Percentiles rank a stretch among this genome's conserved stretches.
Conservation (phyloP, 2,113 vertebrate genomes). For the Anguilla rostrata region DNA sequence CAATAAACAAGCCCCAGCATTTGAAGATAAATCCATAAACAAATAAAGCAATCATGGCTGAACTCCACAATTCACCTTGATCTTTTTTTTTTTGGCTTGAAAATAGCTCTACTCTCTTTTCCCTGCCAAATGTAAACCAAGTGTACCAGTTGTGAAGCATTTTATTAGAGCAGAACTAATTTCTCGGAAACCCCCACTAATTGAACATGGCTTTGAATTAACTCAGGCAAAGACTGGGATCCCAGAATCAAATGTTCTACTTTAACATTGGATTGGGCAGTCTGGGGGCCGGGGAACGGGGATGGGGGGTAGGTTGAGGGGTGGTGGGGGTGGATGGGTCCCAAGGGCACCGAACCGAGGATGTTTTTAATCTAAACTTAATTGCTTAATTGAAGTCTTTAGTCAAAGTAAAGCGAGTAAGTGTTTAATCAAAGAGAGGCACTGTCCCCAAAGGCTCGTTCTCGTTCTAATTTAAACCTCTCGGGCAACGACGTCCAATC, state of each 20-base stretch:
- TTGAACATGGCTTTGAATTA: neutral
- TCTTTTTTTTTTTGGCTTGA: neutral
- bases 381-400: conserved; percentile 42
- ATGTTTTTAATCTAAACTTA: conserved; percentile 29
- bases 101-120: neutral
- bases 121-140: neutral
- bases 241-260: neutral
- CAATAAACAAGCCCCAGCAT: neutral
- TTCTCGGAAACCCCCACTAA: neutral
- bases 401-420: conserved; percentile 31
- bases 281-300: neutral
- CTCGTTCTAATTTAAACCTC: conserved; percentile 20
- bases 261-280: conserved; percentile 6
- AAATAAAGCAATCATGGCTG: neutral
- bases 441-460: conserved; percentile 25
- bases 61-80: conserved; percentile 8
- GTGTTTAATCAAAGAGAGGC: conserved; percentile 34
- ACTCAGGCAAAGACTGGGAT: neutral
- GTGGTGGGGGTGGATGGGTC: neutral
- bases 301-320: no score
- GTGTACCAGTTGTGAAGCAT: neutral
- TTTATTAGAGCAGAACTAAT: conserved; percentile 10
- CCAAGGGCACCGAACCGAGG: neutral
- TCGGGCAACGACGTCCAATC: neutral
- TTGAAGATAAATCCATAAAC: conserved; percentile 9